Evolutionary conservation across 2,797 vertebrate species (phyloP).

Genomic region (Hoplostethus atlanticus): DNA sequence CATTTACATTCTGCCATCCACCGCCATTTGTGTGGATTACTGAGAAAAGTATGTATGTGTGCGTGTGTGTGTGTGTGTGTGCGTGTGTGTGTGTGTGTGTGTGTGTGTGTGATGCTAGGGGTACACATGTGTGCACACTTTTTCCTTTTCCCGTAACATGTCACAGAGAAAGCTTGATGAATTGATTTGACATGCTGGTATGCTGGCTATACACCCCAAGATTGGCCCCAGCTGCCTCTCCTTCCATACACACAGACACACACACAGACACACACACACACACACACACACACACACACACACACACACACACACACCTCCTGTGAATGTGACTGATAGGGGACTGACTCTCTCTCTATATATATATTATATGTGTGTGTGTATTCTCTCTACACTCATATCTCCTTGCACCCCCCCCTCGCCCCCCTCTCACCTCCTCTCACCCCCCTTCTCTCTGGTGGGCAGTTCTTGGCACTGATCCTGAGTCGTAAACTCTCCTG

Average conservation of each 20-base stretch:
- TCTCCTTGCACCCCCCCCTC: constrained; percentile 51
- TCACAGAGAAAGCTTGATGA: constrained; percentile 69
- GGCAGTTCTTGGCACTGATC: constrained; percentile 98
- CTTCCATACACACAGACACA: constrained; percentile 37
- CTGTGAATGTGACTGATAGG: constrained; percentile 62
- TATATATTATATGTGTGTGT: constrained; percentile 10
- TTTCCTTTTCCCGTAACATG: constrained; percentile 61
- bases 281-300: constrained; percentile 44
- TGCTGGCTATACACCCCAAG: constrained; percentile 56
- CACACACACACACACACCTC: constrained; percentile 59
- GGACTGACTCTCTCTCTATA: constrained; percentile 43
- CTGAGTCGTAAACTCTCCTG: constrained; percentile 97
- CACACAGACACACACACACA: constrained; percentile 59
- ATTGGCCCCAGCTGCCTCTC: constrained; percentile 56
- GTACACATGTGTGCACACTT: constrained; percentile 61
- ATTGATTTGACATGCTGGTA: constrained; percentile 79
- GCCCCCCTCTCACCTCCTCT: constrained; percentile 12
- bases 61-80: constrained; percentile 13
- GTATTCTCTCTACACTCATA: constrained; percentile 56
- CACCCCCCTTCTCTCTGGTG: constrained; percentile 88
- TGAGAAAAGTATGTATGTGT: constrained; percentile 66
- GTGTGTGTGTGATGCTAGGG: constrained; percentile 18
- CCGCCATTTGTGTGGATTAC: constrained; percentile 88
- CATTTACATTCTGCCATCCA: constrained; percentile 99
- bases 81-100: constrained; percentile 34